Evolutionary conservation across 2,797 vertebrate species (phyloP).

Genomic region (Spondyliosoma cantharus): DNA sequence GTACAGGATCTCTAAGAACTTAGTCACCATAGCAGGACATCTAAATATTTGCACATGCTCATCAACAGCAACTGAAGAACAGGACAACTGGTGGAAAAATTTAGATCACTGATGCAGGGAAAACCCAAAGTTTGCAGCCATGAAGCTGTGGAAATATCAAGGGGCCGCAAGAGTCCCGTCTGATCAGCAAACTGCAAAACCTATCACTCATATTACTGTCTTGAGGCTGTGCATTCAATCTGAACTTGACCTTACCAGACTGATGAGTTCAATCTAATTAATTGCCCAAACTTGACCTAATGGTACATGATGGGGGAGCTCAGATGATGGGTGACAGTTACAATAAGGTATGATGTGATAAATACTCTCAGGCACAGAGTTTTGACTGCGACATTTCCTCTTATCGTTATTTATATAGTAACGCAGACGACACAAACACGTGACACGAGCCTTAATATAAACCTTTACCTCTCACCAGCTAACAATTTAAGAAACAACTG

Average conservation of each 20-base stretch:
- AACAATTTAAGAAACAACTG: not conserved
- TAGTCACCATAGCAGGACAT: conserved; percentile 25
- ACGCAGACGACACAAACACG: not conserved
- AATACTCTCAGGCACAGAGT: not conserved
- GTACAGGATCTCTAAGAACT: conserved; percentile 14
- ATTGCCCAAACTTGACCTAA: not conserved
- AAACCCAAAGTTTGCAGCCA: not conserved
- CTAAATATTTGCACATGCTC: conserved; percentile 33
- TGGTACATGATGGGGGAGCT: not conserved
- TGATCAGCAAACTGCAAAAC: conserved; percentile 3
- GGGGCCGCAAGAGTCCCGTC: not conserved
- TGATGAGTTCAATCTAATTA: conserved; percentile 1
- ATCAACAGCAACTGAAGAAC: conserved; percentile 14
- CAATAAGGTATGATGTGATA: conserved; percentile 7
- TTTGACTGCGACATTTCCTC: not conserved
- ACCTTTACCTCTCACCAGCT: not conserved
- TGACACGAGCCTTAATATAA: not conserved
- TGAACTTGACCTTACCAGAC: not conserved
- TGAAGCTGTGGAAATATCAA: conserved; percentile 28
- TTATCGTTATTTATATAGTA: conserved; percentile 25
- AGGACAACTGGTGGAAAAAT: conserved; percentile 40
- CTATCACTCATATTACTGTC: not conserved
- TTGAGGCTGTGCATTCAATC: not conserved
- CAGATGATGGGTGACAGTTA: not conserved
- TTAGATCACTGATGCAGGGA: conserved; percentile 4